Evolutionary conservation across 2,888 invertebrate genomes (phyloP), one percentile per base, ranked within the genome.

Genomic region (Andrena hattorfiana): DNA sequence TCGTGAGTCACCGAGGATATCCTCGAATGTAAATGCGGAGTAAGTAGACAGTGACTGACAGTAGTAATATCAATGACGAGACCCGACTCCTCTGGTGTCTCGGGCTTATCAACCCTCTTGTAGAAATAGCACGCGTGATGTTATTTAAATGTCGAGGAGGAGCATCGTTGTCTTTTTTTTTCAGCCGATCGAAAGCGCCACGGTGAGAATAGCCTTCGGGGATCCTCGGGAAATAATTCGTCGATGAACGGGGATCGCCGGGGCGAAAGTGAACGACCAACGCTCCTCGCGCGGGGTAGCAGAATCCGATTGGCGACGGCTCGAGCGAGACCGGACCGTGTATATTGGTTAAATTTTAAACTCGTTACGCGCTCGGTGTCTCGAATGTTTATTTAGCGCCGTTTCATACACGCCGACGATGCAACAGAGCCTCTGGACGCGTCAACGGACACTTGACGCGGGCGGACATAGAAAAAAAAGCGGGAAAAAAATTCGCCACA

Each of bases 341-440:
- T 81, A 74, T 83, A 83, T 85, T 77, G 79, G 76, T 81, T 83
- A 81, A 85, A 83, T 86, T 60, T 85, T 85, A 81, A 83, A 84
- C 75, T 86, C 81, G 87, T 83, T 85, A 84, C 86, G 81, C 66
- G 78, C 74, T 66, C 85, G 68, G 76, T 82, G 78, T 68, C 78
- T 69, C 79, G 81, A 79, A 78, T 89, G 85, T 88, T 88, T 88
- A 88, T 89, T 88, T 80, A 88, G 85, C 88, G 78, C 62, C 76
- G 87, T 85, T 87, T 87, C 88, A 82, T 82, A 80, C 80, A 81
- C 82, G 83, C 81, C 70, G 54, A 74, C 85, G 83, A 87, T 87
- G 79, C 78, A 75, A 80, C 76, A 67, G 64, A 77, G 54, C 66
- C 60, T 42, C 42, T 56, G 60, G 49, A 64, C 70, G 30, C 83